phyloP scores from a whole-genome alignment of 2,797 vertebrate genomes.

The Sylvia borin region DNA sequence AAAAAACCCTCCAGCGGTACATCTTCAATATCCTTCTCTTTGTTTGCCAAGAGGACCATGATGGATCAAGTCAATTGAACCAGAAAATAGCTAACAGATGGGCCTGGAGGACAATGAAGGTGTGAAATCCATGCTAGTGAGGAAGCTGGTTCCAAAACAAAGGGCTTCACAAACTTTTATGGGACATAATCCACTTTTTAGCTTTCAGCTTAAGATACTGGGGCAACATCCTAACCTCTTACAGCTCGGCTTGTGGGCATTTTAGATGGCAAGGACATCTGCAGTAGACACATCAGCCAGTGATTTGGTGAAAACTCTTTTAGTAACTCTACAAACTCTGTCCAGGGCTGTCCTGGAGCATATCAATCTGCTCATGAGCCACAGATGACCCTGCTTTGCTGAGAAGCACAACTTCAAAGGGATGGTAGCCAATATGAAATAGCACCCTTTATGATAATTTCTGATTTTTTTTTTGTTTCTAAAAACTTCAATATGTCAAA shows the following conservation, averaged over 20 bases:
- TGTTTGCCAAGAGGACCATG: not conserved
- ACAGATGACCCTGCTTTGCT: not conserved
- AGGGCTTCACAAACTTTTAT: not conserved
- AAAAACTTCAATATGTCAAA: not conserved
- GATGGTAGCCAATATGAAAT: not conserved
- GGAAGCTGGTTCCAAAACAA: not conserved
- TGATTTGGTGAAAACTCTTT: not conserved
- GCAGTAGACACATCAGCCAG: not conserved
- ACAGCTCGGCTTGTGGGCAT: not conserved
- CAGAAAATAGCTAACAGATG: slow-evolving; percentile 14
- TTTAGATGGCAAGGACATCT: not conserved
- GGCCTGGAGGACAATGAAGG: not conserved
- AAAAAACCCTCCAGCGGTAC: not conserved
- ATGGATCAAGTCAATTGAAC: not conserved
- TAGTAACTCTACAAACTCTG: not conserved
- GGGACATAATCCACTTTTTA: not conserved
- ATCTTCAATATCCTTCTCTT: not conserved
- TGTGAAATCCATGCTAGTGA: not conserved
- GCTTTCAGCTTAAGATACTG: not conserved
- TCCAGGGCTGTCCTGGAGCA: not conserved
- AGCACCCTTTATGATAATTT: not conserved
- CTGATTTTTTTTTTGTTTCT: not conserved
- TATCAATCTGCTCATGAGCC: not conserved
- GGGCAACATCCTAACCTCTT: not conserved
- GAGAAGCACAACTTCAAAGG: not conserved